These are phyloP conservation scores for Nymphalis io DNA, from an alignment of 1,140 invertebrate genomes.

Conservation along the genomic window DNA sequence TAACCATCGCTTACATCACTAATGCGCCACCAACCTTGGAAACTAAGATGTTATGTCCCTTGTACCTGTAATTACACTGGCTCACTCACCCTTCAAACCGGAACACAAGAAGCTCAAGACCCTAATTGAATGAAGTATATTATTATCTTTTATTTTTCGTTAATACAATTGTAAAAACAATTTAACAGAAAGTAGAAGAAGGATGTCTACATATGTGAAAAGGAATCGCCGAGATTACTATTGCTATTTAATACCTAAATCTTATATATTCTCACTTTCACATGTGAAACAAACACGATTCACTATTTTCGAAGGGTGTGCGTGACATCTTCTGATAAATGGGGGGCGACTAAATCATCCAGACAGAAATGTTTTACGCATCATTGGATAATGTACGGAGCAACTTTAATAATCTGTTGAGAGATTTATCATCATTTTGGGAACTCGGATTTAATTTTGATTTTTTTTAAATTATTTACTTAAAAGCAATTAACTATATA, in stretches of 20 bases:
- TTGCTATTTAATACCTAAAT: slow-evolving; percentile 5
- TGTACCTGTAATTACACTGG: too few relatives aligned
- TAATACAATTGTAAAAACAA: too few relatives aligned
- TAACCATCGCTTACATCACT: too few relatives aligned
- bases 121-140: too few relatives aligned
- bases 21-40: too few relatives aligned
- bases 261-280: slow-evolving; percentile 16
- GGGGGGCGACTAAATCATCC: slow-evolving; percentile 35
- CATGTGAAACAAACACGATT: slow-evolving; percentile 1
- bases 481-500: too few relatives aligned
- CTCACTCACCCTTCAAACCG: too few relatives aligned
- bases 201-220: too few relatives aligned
- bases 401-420: slow-evolving; percentile 32
- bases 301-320: slow-evolving; percentile 32
- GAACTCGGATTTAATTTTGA: neutral
- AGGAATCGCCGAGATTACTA: neutral
- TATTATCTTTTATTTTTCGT: too few relatives aligned
- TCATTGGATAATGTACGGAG: slow-evolving; percentile 37
- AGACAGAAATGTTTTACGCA: slow-evolving; percentile 36
- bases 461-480: neutral
- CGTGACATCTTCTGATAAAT: slow-evolving; percentile 38
- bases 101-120: too few relatives aligned
- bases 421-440: slow-evolving; percentile 14
- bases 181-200: too few relatives aligned
- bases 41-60: too few relatives aligned